Evolutionary conservation across 2,797 vertebrate species (phyloP).

Genomic region (Meda fulgida): DNA sequence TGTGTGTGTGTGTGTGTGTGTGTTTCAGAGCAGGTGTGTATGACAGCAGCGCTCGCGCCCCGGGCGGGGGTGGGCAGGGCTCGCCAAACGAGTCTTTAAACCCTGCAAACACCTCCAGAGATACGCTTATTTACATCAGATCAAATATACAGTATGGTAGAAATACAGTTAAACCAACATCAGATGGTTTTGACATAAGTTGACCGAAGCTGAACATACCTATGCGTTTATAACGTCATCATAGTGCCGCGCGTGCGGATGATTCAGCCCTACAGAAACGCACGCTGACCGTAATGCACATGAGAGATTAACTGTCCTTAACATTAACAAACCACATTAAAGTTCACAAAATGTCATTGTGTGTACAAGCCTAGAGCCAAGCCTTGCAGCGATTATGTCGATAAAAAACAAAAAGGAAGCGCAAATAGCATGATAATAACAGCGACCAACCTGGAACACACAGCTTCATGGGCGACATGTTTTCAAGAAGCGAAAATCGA

Average conservation of each 20-base stretch:
- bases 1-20: background rate
- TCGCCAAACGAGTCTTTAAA: conserved; percentile 49
- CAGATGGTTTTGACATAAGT: background rate
- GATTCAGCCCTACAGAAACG: conserved; percentile 31
- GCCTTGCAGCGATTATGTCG: background rate
- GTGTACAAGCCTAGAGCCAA: too few relatives aligned
- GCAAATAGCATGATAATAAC: background rate
- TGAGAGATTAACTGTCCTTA: background rate
- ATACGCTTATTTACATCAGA: conserved; percentile 47
- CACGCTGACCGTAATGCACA: background rate
- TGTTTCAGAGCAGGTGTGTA: conserved; percentile 56
- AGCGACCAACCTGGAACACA: conserved; percentile 81
- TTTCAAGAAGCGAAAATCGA: conserved; percentile 68
- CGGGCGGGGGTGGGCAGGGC: conserved; percentile 71
- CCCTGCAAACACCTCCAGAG: conserved; percentile 32
- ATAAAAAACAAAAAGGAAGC: background rate
- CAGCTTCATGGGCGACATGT: conserved; percentile 85
- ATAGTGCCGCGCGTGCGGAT: background rate
- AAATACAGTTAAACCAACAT: too few relatives aligned
- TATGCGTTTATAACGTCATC: background rate
- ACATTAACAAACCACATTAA: background rate
- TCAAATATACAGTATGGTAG: background rate
- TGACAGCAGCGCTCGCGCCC: conserved; percentile 56
- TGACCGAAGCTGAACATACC: background rate
- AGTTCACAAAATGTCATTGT: background rate